A percentile compares a stretch with the other conserved stretches of the same genome.
phyloP scores from a whole-genome alignment of 2,797 vertebrate species.

The Pangasius macronema region DNA sequence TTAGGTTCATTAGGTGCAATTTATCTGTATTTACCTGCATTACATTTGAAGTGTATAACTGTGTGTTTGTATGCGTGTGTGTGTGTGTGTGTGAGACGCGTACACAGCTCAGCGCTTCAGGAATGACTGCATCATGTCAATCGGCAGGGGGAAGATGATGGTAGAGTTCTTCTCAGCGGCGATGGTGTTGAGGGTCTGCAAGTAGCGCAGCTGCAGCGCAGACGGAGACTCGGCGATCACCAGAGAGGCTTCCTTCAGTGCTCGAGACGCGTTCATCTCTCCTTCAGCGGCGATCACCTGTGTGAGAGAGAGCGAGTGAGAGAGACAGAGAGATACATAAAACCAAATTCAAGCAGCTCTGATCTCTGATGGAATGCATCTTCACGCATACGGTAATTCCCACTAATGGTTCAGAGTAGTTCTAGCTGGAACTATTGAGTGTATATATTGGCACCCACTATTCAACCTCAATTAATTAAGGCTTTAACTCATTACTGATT shows the following conservation, averaged over 20 bases:
- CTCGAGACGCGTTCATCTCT: conserved; percentile 94
- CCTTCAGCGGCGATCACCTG: conserved; percentile 96
- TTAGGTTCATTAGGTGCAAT: background rate
- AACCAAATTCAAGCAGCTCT: background rate
- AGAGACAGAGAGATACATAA: background rate
- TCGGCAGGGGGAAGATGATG: conserved; percentile 91
- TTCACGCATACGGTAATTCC: background rate
- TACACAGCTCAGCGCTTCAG: conserved; percentile 58
- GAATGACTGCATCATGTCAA: conserved; percentile 87
- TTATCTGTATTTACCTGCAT: background rate
- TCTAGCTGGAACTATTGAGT: background rate
- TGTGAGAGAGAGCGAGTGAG: background rate
- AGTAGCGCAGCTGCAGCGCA: conserved; percentile 92
- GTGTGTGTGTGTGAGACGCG: conserved; percentile 3
- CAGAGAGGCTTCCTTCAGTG: conserved; percentile 91
- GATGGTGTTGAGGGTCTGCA: conserved; percentile 95
- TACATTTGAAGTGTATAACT: background rate
- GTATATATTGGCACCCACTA: background rate
- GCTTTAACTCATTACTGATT: no score
- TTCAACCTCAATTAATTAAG: background rate
- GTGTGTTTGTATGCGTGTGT: conserved; percentile 1
- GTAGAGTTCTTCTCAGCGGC: conserved; percentile 96
- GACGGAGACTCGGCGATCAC: conserved; percentile 92
- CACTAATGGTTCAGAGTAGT: background rate
- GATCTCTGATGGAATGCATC: background rate